Percentiles rank a stretch among this genome's conserved stretches.
Conservation (phyloP, 2,888 invertebrate species). For the Agrenia bidenticulata region DNA sequence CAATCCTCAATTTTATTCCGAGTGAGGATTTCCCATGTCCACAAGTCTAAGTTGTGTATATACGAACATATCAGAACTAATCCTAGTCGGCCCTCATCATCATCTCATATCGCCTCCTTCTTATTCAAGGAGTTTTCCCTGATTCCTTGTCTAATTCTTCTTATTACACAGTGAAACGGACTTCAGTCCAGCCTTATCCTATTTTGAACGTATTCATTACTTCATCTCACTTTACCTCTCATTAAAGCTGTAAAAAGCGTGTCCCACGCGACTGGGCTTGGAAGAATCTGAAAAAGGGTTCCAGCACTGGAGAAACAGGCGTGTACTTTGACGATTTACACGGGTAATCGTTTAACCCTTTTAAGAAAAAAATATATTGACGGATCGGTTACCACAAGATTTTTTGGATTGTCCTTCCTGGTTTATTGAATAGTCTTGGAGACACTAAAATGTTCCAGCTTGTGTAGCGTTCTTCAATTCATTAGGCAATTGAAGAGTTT, state of each 20-base stretch:
- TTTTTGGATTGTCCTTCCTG: no score
- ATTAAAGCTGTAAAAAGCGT: not conserved
- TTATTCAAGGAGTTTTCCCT: not conserved
- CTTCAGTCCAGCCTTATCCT: not conserved
- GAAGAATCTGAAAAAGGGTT: slow-evolving; percentile 7
- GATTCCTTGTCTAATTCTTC: not conserved
- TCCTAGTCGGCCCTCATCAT: not conserved
- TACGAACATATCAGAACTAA: not conserved
- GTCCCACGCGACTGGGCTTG: slow-evolving; percentile 17
- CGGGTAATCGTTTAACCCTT: slow-evolving; percentile 14
- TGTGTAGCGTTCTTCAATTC: no score
- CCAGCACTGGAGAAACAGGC: not conserved
- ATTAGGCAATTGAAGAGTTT: no score
- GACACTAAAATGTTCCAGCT: no score
- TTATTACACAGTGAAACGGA: not conserved
- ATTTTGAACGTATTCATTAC: slow-evolving; percentile 8
- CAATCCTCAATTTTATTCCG: no score
- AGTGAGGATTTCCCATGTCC: no score
- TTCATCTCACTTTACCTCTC: slow-evolving; percentile 5
- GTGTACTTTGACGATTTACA: slow-evolving; percentile 5
- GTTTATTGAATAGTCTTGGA: no score
- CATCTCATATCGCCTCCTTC: not conserved
- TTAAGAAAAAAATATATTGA: no score
- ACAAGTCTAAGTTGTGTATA: no score
- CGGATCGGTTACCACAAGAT: no score